phyloP scores from a whole-genome alignment of 2,888 invertebrate genomes.

The Tiphia femorata region DNA sequence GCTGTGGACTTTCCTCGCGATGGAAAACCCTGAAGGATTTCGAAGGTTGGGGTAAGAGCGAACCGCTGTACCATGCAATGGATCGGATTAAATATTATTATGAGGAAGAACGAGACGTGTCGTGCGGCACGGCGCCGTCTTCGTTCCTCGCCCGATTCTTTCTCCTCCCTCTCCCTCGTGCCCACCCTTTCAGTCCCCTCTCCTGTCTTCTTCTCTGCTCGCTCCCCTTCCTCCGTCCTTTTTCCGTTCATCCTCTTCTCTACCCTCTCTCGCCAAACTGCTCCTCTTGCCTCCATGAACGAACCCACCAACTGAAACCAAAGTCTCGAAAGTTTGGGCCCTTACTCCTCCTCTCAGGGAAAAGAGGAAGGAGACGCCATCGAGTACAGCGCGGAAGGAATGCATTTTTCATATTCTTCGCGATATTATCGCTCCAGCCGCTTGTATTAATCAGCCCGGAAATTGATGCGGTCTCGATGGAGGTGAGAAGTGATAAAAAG shows the following conservation, averaged over 20 bases:
- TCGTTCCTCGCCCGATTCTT: slow-evolving; percentile 32
- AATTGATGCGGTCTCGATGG: slow-evolving; percentile 18
- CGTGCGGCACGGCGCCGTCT: slow-evolving; percentile 46
- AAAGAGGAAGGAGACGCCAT: slow-evolving; percentile 35
- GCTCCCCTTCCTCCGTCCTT: slow-evolving; percentile 10
- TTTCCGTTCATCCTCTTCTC: slow-evolving; percentile 7
- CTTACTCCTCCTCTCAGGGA: too few species aligned
- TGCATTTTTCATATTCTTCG: slow-evolving; percentile 57
- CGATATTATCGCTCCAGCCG: slow-evolving; percentile 53
- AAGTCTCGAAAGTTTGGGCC: slow-evolving; percentile 58
- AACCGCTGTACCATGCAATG: slow-evolving; percentile 66
- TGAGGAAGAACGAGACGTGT: slow-evolving; percentile 63
- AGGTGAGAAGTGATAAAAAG: neutral
- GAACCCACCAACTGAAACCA: slow-evolving; percentile 40
- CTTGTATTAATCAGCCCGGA: slow-evolving; percentile 51
- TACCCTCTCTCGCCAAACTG: slow-evolving; percentile 3
- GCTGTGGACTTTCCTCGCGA: slow-evolving; percentile 31
- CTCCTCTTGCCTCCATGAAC: slow-evolving; percentile 26
- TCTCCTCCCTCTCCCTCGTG: slow-evolving; percentile 19
- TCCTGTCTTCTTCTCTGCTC: slow-evolving; percentile 9
- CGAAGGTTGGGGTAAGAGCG: slow-evolving; percentile 62
- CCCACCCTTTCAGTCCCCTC: neutral
- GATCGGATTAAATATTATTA: slow-evolving; percentile 68
- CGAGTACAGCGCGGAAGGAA: slow-evolving; percentile 49
- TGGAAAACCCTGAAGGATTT: slow-evolving; percentile 57